A percentile compares a stretch with the other conserved stretches of the same genome.
phyloP scores from a whole-genome alignment of 2,113 vertebrate species.

The Formicarius rufipectus region DNA sequence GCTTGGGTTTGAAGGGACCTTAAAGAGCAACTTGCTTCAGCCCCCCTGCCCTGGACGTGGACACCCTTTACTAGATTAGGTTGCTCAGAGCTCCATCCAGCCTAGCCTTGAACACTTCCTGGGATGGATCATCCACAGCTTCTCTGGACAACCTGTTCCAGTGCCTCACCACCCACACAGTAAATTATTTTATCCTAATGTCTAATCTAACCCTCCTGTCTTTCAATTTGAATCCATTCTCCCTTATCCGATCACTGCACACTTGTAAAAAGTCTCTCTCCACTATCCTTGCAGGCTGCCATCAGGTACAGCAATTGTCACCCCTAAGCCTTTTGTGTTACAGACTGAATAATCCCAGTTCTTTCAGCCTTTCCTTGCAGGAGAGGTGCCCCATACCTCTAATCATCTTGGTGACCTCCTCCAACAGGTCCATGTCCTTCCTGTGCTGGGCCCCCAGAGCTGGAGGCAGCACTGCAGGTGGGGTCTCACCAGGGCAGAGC shows the following conservation, averaged over 20 bases:
- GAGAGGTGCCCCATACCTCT: accelerated
- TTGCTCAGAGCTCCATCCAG: accelerated
- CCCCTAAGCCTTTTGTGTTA: not conserved
- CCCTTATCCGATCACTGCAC: not conserved
- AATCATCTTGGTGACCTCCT: accelerated
- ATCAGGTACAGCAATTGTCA: too few relatives aligned
- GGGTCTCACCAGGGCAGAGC: not conserved
- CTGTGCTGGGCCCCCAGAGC: not conserved
- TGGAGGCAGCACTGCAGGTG: not conserved
- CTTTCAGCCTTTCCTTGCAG: not conserved
- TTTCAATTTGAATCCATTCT: not conserved
- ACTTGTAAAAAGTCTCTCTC: accelerated
- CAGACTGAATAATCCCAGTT: not conserved
- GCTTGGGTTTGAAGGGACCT: not conserved
- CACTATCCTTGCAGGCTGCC: accelerated
- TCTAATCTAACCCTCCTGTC: not conserved
- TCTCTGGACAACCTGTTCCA: not conserved
- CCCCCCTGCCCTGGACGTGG: accelerated
- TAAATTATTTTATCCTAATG: too few relatives aligned
- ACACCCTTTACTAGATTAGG: accelerated
- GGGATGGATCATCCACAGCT: not conserved
- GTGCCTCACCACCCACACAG: accelerated
- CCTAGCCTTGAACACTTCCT: not conserved
- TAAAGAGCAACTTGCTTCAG: not conserved
- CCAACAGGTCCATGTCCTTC: not conserved